Base-by-base conservation (phyloP, 2,113 vertebrate species). In the Anseranas semipalmata region DNA sequence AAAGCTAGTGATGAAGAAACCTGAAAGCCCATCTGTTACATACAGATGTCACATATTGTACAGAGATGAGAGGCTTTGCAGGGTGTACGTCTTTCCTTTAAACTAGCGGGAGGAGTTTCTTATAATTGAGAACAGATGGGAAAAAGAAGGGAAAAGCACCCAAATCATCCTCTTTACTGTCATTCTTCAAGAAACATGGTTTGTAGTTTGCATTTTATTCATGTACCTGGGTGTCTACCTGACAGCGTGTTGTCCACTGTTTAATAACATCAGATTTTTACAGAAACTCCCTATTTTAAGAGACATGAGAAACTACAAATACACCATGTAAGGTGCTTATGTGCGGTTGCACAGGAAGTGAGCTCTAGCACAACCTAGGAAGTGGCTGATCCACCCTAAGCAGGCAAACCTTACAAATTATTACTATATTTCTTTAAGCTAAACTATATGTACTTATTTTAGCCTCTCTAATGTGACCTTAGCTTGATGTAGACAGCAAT, bases 21-120 rank as follows among this genome's bases (percentile, higher is more conserved):
- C 97, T 97, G 96, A 96, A 97, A 96, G 94, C 94, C 97, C 97
- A 97, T 97, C 97, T 97, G 97, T 96, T 97, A 97, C 88, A 96
- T 97, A 97, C 97, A 97, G 97, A 97, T 97, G 97, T 96, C 96
- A 97, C 97, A 97, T 94, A 97, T 96, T 97, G 91, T 97, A 93
- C 83, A 84, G 91, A 95, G 93, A 97, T 85, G 92, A 95, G 95
- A 95, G 28, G 77, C 93, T 95, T 97, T 97, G 88, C 87, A 96
- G 96, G 77, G 91, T 92, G 91, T 96, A 95, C 12, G 33, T 81
- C 88, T 95, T 95, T 84, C 93, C 92, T 96, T 96, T 97, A 96
- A 97, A 97, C 94, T 94, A 88, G 90, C 71, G 48, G 95, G 97
- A 97, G 92, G 96, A 91, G 96, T 95, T 95, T 95, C 92, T 94